Conservation (phyloP, 2,888 invertebrate genomes). For the Platerodrilus igneus region DNA sequence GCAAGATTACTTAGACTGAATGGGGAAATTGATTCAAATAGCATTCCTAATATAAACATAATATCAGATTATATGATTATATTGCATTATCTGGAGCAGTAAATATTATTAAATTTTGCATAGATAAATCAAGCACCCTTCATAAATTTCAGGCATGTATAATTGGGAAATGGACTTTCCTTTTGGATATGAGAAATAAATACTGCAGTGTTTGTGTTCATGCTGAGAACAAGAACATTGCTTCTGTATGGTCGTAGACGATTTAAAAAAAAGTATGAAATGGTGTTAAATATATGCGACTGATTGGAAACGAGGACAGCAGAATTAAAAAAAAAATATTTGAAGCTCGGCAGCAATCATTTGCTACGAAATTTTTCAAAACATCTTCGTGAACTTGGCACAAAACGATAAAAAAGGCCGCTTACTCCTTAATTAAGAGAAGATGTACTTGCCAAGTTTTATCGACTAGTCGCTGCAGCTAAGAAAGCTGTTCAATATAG, state of each 20-base stretch:
- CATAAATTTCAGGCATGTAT: background rate
- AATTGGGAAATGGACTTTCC: background rate
- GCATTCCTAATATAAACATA: conserved; percentile 10
- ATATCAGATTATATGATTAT: conserved; percentile 15
- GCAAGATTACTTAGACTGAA: background rate
- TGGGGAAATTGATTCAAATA: conserved; percentile 7
- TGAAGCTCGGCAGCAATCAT: background rate
- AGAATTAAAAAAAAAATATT: conserved; percentile 9
- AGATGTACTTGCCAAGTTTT: background rate
- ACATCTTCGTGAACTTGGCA: background rate
- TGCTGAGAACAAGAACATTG: background rate
- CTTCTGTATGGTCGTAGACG: conserved; percentile 4
- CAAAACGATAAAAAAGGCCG: background rate
- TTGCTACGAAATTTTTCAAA: conserved; percentile 1
- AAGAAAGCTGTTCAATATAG: background rate
- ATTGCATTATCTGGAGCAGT: too few relatives aligned
- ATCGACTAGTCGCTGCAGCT: background rate
- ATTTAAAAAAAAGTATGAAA: conserved; percentile 7
- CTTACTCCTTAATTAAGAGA: background rate
- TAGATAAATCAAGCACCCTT: too few relatives aligned
- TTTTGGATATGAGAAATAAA: background rate
- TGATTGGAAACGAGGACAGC: conserved; percentile 13
- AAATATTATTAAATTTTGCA: too few relatives aligned
- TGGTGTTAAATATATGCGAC: conserved; percentile 8
- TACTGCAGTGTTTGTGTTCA: background rate